Percentiles rank a stretch among this genome's conserved stretches.
These are phyloP conservation scores for Dendropsophus ebraccatus DNA, from an alignment of 2,113 vertebrate genomes.

Conservation along the genomic window DNA sequence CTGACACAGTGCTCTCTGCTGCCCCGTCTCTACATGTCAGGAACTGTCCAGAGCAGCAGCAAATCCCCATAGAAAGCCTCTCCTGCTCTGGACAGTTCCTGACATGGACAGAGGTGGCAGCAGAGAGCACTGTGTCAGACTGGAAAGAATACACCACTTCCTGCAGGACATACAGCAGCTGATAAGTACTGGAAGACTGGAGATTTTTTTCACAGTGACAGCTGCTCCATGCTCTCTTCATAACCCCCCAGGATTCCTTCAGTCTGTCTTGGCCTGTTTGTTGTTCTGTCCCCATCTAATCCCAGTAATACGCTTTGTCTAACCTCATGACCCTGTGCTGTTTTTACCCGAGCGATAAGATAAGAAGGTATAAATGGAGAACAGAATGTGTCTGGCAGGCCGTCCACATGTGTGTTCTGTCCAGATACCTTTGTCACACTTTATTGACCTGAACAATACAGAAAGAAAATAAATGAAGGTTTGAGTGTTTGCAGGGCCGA, in stretches of 20 bases:
- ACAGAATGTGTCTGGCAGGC: constrained; percentile 45
- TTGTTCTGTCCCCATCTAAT: constrained; percentile 1
- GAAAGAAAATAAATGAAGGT: neutral
- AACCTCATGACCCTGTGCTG: constrained; percentile 34
- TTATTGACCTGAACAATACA: neutral
- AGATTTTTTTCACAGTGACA: too few relatives aligned
- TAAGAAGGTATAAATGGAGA: constrained; percentile 7
- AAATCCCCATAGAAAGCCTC: too few relatives aligned
- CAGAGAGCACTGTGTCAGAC: too few relatives aligned
- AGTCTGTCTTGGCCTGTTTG: constrained; percentile 9
- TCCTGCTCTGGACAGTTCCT: too few relatives aligned
- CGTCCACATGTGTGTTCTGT: constrained; percentile 36
- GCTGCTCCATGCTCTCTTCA: neutral
- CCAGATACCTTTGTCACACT: constrained; percentile 32
- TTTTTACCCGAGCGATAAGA: constrained; percentile 40
- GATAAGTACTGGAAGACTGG: too few relatives aligned
- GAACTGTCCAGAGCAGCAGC: too few relatives aligned
- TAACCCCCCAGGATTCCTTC: neutral
- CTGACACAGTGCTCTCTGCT: too few relatives aligned
- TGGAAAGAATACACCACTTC: too few relatives aligned
- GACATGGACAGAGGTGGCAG: too few relatives aligned
- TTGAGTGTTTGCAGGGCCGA: neutral
- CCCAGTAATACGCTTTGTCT: constrained; percentile 32
- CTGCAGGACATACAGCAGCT: too few relatives aligned
- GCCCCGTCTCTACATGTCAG: too few relatives aligned